Evolutionary conservation across 30 jellyfish, hydroid and myxozoan species (phyloP), one percentile per base, ranked within the genome.

Genomic region (Sanderia malayensis): DNA sequence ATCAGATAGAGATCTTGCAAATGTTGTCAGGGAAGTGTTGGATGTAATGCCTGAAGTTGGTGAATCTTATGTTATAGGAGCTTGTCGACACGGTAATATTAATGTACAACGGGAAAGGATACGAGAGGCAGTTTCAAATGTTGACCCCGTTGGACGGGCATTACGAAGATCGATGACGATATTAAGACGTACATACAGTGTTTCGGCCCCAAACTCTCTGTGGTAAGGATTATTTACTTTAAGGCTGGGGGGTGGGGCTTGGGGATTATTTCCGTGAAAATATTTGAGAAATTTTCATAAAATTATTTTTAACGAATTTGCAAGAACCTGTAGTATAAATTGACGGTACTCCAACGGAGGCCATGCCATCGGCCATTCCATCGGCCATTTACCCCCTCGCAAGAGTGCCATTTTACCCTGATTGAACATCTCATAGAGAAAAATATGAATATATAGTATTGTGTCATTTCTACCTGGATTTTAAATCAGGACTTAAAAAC

Each of bases 91-190:
- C 10, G 24, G 81, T 18, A 44, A 44, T 53, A 8, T 76, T 23
- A 31, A 33, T 44, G 82, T 76, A 19, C 88, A 76, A 63, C 22
- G 88, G 34, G 20, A 27, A 26, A 62, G 81, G n/a, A 61, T 76
- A 10, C 29, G 88, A 34, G 82, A 61, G 25, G 88, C 88, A 1
- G 62, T 76, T 27, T 15, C 2, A 17, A 58, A 21, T 1, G 73
- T 76, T 6, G 88, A 76, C 47, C 88, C 88, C 19, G 81, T 62
- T 37, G 45, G 88, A n/a, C 44, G 88, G 24, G 81, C 88, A n/a
- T 49, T 76, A 72, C 58, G 88, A 34, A 61, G 81, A 25, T 46
- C 88, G 22, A 31, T 47, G 20, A 44, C 49, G 58, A 47, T 76
- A 20, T 27, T 76, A 31, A 22, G 88, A 30, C 71, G 88, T 19